Evolutionary conservation across 1,140 invertebrate genomes (phyloP), one percentile per base, ranked within the genome.

Genomic region (Cotesia vestalis): DNA sequence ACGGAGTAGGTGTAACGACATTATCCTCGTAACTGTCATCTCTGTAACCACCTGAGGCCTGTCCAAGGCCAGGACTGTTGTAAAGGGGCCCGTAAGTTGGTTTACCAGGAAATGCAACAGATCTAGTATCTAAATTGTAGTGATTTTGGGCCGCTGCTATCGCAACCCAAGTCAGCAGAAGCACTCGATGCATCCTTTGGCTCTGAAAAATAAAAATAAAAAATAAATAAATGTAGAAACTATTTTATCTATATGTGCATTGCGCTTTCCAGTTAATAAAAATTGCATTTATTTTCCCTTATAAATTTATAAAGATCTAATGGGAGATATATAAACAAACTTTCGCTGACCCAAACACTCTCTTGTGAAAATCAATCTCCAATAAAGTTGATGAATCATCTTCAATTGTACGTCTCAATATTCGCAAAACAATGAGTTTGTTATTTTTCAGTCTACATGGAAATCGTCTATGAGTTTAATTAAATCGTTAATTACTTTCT

Each of bases 1-100:
- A 80, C 1, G 86, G 86, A 1, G 85, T 85, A 0, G 86, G 86
- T 1, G 86, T 86, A 1, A 87, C 85, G 3, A 85, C 85, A 64
- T 87, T 87, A 62, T 87, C 85, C 57, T 87, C 85, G 71, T 87
- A 86, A 70, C 86, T 87, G 68, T 84, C 86, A 66, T 86, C 86
- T 36, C 85, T 81, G 71, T 85, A 87, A 57, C 83, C 82, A 66
- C 70, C 61, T 69, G 81, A 80, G 9, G 78, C 79, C 4, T 73
- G 63, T 60, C 77, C 77, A 35, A 83, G 71, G 20, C 81, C 80
- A 12, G 82, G 73, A 36, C 78, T 78, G 51, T 77, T 78, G 51
- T 85, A 87, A 3, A 86, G 79, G 0, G 84, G 82, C 27, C 83
- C 82, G 2, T 86, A 61, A 34, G 73, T 79, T 17, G 81, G 71